Base-by-base conservation (phyloP, 1,140 invertebrate genomes). In the Plutomurus gul region DNA sequence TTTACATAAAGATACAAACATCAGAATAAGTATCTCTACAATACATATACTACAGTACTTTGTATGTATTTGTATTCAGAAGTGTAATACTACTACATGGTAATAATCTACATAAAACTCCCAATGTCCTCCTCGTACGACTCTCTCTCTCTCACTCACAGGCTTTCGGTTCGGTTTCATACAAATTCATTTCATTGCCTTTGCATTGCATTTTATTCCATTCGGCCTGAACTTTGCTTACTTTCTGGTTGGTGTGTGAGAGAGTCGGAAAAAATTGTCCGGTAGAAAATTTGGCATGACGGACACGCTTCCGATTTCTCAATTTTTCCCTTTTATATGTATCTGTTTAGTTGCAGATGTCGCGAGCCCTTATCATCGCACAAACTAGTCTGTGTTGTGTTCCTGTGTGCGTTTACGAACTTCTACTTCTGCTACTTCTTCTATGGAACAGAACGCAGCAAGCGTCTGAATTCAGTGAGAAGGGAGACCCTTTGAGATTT, bases 271-370 rank as follows among this genome's bases (percentile, higher is more conserved):
- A 78, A 74, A 74, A 56, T 78, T 78, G 77, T 78, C 77, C 77
- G 77, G 77, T 78, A 78, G 70, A 78, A 78, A 78, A 78, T 78
- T 78, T 78, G 49, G 47, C 77, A 78, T 78, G 77, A 78, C 77
- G 77, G 77, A 78, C 77, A 78, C 77, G 77, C 70, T 78, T 78
- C 71, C 77, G 70, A 73, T 74, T 78, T 74, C 71, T 74, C 39
- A 74, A 73, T 74, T 78, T 78, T 65, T 56, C 71, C 77, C 36
- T 56, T 74, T 74, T 78, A 47, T 43, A 47, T 39, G 8, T 49
- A 40, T 46, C 40, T 33, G 33, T 74, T 37, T 74, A 36, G 60
- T 78, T 78, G 71, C 77, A 78, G 77, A 78, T 78, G 77, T 78
- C 77, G 77, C 77, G 77, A 78, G 77, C 77, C 77, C 46, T 78